Percentiles rank a stretch among this genome's conserved stretches.
phyloP scores from a whole-genome alignment of 2,113 vertebrate species.

The Rhombomys opimus region DNA sequence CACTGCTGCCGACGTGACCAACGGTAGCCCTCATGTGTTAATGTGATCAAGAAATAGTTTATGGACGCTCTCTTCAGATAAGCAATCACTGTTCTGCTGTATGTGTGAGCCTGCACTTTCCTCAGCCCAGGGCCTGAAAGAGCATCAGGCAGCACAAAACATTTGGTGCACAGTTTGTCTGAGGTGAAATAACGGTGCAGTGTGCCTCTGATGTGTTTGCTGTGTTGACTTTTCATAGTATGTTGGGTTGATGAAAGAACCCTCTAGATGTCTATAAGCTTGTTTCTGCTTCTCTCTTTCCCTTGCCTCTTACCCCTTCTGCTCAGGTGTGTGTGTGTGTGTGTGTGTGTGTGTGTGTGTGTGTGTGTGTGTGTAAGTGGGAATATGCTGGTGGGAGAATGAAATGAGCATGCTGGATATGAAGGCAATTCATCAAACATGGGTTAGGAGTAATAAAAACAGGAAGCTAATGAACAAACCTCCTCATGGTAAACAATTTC shows the following conservation, averaged over 20 bases:
- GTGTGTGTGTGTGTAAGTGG: accelerated
- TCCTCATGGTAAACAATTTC: neutral
- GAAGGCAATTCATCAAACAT: constrained; percentile 16
- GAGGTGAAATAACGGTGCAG: constrained; percentile 36
- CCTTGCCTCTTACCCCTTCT: neutral
- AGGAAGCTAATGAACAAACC: neutral
- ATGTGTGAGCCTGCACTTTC: neutral
- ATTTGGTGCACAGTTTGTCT: neutral
- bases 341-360: no score
- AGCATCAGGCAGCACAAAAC: constrained; percentile 13
- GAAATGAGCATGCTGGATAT: constrained; percentile 11
- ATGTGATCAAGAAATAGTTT: constrained; percentile 40
- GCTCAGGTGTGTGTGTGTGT: neutral
- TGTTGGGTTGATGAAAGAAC: constrained; percentile 56
- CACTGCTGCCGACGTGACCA: neutral
- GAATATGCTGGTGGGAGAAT: neutral
- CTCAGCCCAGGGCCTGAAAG: constrained; percentile 5
- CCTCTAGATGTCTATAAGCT: constrained; percentile 26
- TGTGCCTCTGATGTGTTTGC: constrained; percentile 15
- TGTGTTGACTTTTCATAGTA: constrained; percentile 43
- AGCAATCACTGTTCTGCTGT: neutral
- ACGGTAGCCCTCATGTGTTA: neutral
- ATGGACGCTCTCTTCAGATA: neutral
- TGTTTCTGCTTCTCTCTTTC: neutral
- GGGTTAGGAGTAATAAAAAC: constrained; percentile 57